Conservation (phyloP, 2,797 vertebrate genomes). For the Sebastes steindachneri region DNA sequence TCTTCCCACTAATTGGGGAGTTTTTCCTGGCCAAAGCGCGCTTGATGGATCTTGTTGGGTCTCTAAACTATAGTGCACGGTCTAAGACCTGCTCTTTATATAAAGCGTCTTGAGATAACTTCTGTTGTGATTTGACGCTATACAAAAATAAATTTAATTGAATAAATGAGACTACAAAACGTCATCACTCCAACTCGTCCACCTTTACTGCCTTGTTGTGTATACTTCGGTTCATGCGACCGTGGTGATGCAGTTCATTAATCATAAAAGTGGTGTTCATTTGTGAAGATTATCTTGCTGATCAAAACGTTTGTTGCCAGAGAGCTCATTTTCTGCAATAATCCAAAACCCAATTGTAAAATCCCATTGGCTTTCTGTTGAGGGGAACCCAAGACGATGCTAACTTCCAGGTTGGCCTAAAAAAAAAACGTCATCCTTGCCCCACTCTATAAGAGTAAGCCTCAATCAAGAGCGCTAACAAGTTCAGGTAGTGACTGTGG, state of each 20-base stretch:
- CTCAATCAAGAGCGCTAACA: background rate
- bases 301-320: background rate
- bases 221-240: no score
- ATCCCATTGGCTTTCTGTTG: background rate
- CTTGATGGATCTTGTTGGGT: no score
- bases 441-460: background rate
- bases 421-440: background rate
- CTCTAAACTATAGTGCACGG: accelerated
- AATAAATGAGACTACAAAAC: no score
- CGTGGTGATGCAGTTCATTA: no score
- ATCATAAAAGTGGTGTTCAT: background rate
- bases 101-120: no score
- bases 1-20: no score
- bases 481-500: background rate
- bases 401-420: background rate
- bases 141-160: no score
- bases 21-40: no score
- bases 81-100: no score
- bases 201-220: no score
- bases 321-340: background rate
- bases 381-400: background rate
- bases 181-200: no score
- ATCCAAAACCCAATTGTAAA: background rate
- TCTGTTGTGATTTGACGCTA: no score
- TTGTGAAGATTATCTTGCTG: background rate